Base-by-base conservation (phyloP, 2,797 vertebrate species). In the Huso huso region DNA sequence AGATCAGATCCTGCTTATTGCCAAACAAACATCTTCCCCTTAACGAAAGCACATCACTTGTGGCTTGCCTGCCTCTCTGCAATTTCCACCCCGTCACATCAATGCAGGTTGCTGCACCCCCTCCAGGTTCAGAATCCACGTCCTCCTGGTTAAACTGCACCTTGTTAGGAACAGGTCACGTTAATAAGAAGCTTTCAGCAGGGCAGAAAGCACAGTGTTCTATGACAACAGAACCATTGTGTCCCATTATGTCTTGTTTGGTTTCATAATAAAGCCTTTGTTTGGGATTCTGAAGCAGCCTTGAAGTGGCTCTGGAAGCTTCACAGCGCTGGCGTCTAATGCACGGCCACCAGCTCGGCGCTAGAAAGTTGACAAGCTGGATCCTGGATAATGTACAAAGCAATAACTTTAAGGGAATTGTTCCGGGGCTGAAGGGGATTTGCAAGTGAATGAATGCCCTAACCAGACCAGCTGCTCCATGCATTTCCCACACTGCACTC, bases 201-300 rank as follows among this genome's bases (percentile, higher is more conserved):
- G 23, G 23, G 23, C 23, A 37, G 4, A 37, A 4, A 37, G 23
- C 23, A 37, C 23, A 37, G 23, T 1, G 23, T 4, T 37, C 23
- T 37, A n/a, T 53, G 51, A 13, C 15, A 9, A 18, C 61, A 62
- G 61, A 37, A 7, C 72, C 52, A 73, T 66, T 68, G 8, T 52
- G 49, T 49, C 63, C 62, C 61, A 64, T 50, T 64, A 64, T 64
- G n/a, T 62, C 48, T 50, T 76, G 62, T 70, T 77, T 74, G 78
- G 69, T 75, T 73, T 76, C 71, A 79, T 10, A 77, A 76, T 73
- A 69, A 70, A 53, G 63, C 69, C 72, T 87, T 73, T 83, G 78
- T 77, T 80, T 61, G 8, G 55, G 66, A 69, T 72, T 78, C 75
- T 61, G 2, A 15, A 77, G 72, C 65, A 71, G 74, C 69, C 70